phyloP scores from a whole-genome alignment of 2,797 vertebrate species.

The Coreius guichenoti region DNA sequence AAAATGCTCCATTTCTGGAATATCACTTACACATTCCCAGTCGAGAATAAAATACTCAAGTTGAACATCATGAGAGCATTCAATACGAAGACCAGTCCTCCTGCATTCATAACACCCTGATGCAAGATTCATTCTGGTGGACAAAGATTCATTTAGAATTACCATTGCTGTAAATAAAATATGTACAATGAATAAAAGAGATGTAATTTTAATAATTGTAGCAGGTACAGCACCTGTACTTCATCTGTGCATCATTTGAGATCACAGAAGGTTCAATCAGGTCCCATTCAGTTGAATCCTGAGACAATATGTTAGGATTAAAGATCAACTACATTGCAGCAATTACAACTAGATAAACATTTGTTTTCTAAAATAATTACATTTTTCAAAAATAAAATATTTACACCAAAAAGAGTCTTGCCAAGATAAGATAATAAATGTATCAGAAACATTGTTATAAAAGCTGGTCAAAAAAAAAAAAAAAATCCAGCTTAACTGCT shows the following conservation, averaged over 20 bases:
- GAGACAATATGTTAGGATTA: background rate
- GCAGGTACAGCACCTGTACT: background rate
- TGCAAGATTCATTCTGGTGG: slow-evolving; percentile 45
- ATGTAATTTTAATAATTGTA: background rate
- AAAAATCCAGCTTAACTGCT: background rate
- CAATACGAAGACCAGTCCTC: slow-evolving; percentile 57
- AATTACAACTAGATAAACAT: background rate
- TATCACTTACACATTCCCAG: slow-evolving; percentile 55
- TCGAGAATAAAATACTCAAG: slow-evolving; percentile 54
- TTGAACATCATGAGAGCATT: slow-evolving; percentile 35
- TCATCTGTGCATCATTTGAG: background rate
- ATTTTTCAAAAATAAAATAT: too few species aligned
- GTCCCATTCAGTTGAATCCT: background rate
- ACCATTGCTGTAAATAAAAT: background rate
- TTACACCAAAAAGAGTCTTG: too few species aligned
- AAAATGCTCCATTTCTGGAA: background rate
- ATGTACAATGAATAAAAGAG: background rate
- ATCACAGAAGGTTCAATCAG: background rate
- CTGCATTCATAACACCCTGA: slow-evolving; percentile 58
- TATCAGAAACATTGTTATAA: too few species aligned
- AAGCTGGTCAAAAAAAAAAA: too few species aligned
- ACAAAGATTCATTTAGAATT: background rate
- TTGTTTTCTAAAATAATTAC: too few species aligned
- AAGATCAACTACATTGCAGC: background rate
- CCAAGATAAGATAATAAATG: too few species aligned